These are phyloP conservation scores for Nomada hirtipes DNA, from an alignment of 2,888 invertebrate species.

Conservation along the genomic window DNA sequence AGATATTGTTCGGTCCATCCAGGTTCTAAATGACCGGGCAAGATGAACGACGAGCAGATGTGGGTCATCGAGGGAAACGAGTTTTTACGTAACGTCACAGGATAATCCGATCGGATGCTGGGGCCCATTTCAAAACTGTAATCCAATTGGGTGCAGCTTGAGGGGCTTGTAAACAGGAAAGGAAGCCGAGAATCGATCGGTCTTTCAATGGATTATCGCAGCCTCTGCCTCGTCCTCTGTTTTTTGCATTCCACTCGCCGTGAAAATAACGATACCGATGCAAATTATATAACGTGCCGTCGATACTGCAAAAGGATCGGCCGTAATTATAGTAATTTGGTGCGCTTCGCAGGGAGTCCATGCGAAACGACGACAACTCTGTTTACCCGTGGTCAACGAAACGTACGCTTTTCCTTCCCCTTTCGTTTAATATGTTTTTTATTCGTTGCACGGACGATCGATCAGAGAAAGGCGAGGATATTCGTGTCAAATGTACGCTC, in stretches of 20 bases:
- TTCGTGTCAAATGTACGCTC: not conserved
- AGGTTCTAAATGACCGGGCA: conserved; percentile 42
- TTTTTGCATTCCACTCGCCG: not conserved
- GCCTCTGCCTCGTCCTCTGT: not conserved
- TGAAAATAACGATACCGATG: not conserved
- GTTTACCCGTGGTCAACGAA: conserved; percentile 12
- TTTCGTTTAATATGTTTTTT: conserved; percentile 35
- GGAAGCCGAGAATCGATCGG: conserved; percentile 3
- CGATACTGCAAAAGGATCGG: not conserved
- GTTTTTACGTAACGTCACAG: conserved; percentile 77
- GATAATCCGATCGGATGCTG: conserved; percentile 45
- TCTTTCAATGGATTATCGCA: conserved; percentile 3
- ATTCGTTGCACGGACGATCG: conserved; percentile 11
- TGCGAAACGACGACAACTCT: conserved; percentile 20
- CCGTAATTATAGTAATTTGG: not conserved
- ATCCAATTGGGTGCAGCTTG: conserved; percentile 15
- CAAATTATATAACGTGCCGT: conserved; percentile 5
- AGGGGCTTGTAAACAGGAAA: conserved; percentile 23
- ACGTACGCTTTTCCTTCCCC: conserved; percentile 39
- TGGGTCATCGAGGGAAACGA: conserved; percentile 74
- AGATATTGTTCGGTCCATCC: conserved; percentile 41
- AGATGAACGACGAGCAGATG: conserved; percentile 53
- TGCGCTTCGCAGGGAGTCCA: conserved; percentile 9
- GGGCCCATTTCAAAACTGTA: conserved; percentile 16
- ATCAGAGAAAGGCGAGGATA: conserved; percentile 46